phyloP scores from a whole-genome alignment of 1,140 invertebrate genomes.

The Harlomillsia oculata region DNA sequence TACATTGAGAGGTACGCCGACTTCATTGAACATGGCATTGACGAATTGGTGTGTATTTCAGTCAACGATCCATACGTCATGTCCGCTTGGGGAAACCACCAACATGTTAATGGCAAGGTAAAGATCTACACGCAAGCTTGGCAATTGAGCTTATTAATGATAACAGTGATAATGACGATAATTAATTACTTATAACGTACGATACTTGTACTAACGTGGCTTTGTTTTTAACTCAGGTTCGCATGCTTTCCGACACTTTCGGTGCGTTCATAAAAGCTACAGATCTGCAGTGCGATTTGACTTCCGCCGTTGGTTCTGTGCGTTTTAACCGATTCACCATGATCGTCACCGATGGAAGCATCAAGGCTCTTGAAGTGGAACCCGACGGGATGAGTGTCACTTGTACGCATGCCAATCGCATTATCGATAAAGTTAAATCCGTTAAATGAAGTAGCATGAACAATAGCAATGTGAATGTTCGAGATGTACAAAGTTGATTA shows the following conservation, averaged over 20 bases:
- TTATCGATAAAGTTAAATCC: not conserved
- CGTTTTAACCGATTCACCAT: not conserved
- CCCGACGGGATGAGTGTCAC: not conserved
- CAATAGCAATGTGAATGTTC: no score
- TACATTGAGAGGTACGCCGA: not conserved
- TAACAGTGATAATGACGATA: not conserved
- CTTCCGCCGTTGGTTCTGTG: not conserved
- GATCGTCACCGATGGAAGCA: constrained; percentile 1
- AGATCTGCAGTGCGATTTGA: not conserved
- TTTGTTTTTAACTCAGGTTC: not conserved
- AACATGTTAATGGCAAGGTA: constrained; percentile 4
- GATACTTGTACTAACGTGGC: not conserved
- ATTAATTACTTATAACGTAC: no score
- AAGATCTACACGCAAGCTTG: no score
- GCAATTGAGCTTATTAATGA: not conserved
- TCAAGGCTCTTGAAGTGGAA: not conserved
- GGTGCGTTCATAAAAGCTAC: not conserved
- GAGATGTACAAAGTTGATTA: no score
- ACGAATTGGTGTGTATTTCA: not conserved
- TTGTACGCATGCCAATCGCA: not conserved
- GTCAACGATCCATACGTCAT: constrained; percentile 5
- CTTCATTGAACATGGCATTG: not conserved
- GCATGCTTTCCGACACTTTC: not conserved
- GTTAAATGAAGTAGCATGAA: no score
- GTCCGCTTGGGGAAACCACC: not conserved